Base-by-base conservation (phyloP, 2,797 vertebrate genomes). In the Phalanger gymnotis region DNA sequence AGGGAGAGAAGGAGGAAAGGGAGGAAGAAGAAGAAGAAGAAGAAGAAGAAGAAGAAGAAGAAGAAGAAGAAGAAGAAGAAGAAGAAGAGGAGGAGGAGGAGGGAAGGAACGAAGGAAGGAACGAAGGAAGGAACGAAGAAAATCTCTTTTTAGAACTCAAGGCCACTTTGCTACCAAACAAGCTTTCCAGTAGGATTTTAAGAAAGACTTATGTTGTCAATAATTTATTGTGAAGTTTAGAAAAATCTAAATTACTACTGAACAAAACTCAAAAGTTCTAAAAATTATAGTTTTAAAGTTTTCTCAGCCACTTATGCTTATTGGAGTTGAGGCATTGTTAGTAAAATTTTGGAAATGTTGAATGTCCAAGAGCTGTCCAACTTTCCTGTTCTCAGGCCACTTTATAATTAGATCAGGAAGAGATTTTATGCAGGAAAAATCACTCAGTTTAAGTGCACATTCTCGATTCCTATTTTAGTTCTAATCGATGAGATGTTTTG, bases 351-450 rank as follows among this genome's bases (percentile, higher is more conserved):
- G 40, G 40, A 27, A 47, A 87, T 11, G 9, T 90, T 93, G 87
- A 96, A 93, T 94, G 54, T 91, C 40, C 30, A 92, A 92, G 13
- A 10, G 30, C 90, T 96, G 54, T n/a, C n/a, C 66, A 93, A 90
- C 66, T 96, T 97, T 96, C 90, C 73, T 94, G 95, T 94, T 96
- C 94, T 94, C 54, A 25, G 90, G 54, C 53, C 94, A 54, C 40
- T 81, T 53, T 95, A 30, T 92, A 94, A 89, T 66, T 96, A n/a
- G 40, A 91, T 58, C 87, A 95, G 93, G 57, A 93, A 95, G 91
- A 81, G 95, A 93, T 95, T 97, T 96, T 97, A 95, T 97, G 95
- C 97, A 97, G 96, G 95, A 96, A 97, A 97, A 96, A 90, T 93
- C 73, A 95, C 92, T 92, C 81, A 31, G 51, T 91, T 95, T 96